Evolutionary conservation across 2,888 invertebrate genomes (phyloP).

Genomic region (Zeuzera pyrina): DNA sequence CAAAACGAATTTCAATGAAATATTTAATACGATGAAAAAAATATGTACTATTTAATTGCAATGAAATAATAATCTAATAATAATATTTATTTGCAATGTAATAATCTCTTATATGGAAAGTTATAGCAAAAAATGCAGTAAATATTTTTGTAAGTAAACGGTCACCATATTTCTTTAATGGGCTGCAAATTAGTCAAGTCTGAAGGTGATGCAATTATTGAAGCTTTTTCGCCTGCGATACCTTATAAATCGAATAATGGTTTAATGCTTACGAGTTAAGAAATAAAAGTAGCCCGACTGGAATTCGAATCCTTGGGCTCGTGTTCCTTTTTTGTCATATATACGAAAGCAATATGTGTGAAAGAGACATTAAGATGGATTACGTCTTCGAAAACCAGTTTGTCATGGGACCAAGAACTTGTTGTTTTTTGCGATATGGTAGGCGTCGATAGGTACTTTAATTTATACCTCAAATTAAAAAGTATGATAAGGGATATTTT

Average conservation of each 20-base stretch:
- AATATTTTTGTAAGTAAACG: slow-evolving; percentile 28
- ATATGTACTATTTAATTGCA: too few species aligned
- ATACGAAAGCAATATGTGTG: slow-evolving; percentile 9
- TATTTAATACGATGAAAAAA: too few species aligned
- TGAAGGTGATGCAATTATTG: slow-evolving; percentile 42
- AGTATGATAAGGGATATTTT: too few species aligned
- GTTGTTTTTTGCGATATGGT: slow-evolving; percentile 45
- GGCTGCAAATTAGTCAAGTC: slow-evolving; percentile 50
- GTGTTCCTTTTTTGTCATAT: slow-evolving; percentile 23
- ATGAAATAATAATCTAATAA: too few species aligned
- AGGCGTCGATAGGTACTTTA: slow-evolving; percentile 58
- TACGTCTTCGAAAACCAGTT: slow-evolving; percentile 60
- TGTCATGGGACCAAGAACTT: slow-evolving; percentile 49
- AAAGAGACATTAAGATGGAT: slow-evolving; percentile 21
- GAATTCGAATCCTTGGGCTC: slow-evolving; percentile 29
- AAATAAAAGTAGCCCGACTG: slow-evolving; percentile 54
- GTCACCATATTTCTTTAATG: slow-evolving; percentile 39
- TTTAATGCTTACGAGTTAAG: slow-evolving; percentile 62
- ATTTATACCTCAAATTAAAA: too few species aligned
- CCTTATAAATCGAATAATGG: slow-evolving; percentile 51
- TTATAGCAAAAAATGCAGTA: too few species aligned
- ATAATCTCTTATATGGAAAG: too few species aligned
- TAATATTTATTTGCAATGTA: too few species aligned
- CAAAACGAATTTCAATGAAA: too few species aligned
- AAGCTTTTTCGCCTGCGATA: slow-evolving; percentile 27